Evolutionary conservation across 2,113 vertebrate species (phyloP).

Genomic region (Aldabrachelys gigantea): DNA sequence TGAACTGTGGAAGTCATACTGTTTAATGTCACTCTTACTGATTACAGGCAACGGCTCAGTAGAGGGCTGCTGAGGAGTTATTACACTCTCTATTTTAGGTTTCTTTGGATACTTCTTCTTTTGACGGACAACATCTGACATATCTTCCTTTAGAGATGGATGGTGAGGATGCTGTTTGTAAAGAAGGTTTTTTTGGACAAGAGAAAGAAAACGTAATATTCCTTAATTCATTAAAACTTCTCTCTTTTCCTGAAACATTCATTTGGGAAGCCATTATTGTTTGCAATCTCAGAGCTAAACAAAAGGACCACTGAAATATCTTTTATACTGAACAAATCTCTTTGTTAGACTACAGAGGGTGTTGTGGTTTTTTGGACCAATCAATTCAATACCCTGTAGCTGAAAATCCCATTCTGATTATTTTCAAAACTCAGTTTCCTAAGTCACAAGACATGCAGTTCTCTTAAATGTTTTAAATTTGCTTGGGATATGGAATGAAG

Average conservation of each 20-base stretch:
- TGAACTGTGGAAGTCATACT: conserved; percentile 97
- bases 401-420: background rate
- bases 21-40: conserved; percentile 91
- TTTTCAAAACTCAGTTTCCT: background rate
- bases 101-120: conserved; percentile 92
- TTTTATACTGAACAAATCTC: background rate
- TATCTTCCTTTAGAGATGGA: conserved; percentile 86
- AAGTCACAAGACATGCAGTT: fast-evolving
- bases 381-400: fast-evolving
- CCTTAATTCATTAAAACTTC: conserved; percentile 63
- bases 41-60: conserved; percentile 82
- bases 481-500: background rate
- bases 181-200: conserved; percentile 48
- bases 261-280: background rate
- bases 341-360: background rate
- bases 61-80: conserved; percentile 80
- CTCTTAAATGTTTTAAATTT: background rate
- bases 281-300: background rate
- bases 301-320: fast-evolving
- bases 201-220: conserved; percentile 51
- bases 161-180: conserved; percentile 83
- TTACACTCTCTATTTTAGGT: conserved; percentile 82
- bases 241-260: conserved; percentile 3
- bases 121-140: conserved; percentile 83
- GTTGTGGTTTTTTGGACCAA: background rate